A percentile compares a stretch with the other conserved stretches of the same genome.
Evolutionary conservation across 2,113 vertebrate species (phyloP).

Genomic region (Arvicanthis niloticus): DNA sequence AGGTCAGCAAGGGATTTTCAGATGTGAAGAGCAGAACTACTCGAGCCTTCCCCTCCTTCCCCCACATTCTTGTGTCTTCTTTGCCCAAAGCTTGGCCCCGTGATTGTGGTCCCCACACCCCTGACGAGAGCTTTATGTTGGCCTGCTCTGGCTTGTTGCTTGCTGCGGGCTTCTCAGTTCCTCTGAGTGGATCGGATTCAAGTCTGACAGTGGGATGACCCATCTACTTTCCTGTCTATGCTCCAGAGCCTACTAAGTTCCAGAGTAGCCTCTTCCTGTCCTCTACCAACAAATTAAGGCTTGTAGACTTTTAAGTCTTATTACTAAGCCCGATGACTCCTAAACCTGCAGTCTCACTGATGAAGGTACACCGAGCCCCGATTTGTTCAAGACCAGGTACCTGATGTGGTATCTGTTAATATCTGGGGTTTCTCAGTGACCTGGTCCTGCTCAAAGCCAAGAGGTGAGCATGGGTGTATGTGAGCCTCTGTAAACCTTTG

Average conservation of each 20-base stretch:
- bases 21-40: neutral
- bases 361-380: accelerated
- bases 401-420: neutral
- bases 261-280: neutral
- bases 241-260: neutral
- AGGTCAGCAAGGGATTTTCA: neutral
- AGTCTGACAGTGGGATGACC: neutral
- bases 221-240: neutral
- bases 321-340: neutral
- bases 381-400: neutral
- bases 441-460: neutral
- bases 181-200: neutral
- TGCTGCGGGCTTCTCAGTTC: neutral
- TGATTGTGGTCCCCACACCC: neutral
- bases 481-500: accelerated
- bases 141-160: constrained; percentile 6
- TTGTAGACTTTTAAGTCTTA: neutral
- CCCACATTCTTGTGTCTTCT: no score
- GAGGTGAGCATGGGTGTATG: neutral
- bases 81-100: neutral
- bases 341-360: no score
- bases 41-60: neutral
- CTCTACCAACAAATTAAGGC: neutral
- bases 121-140: neutral
- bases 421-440: neutral